Percentiles rank a stretch among this genome's conserved stretches.
Evolutionary conservation across 1,140 invertebrate genomes (phyloP).

Genomic region (Drosophila tristis): DNA sequence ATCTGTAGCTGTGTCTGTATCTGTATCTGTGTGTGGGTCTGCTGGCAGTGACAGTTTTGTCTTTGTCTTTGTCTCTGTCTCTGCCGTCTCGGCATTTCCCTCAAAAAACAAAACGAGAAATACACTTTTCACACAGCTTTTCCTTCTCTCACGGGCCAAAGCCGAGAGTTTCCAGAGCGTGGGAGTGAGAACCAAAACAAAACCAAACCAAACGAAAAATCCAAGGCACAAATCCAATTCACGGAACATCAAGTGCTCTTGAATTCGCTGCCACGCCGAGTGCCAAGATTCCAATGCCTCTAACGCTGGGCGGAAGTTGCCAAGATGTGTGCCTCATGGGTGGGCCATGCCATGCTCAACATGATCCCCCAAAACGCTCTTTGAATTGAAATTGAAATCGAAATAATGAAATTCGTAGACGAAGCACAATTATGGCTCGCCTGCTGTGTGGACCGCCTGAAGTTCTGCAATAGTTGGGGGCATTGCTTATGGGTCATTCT

Average conservation of each 20-base stretch:
- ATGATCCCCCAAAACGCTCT: neutral
- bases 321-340: slow-evolving; percentile 47
- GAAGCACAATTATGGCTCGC: neutral
- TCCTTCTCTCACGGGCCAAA: slow-evolving; percentile 58
- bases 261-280: slow-evolving; percentile 38
- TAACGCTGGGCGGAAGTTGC: slow-evolving; percentile 59
- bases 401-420: neutral
- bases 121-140: slow-evolving; percentile 68
- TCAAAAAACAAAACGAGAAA: slow-evolving; percentile 15
- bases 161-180: slow-evolving; percentile 42
- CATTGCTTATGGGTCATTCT: slow-evolving; percentile 21
- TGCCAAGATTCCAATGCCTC: slow-evolving; percentile 11
- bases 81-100: slow-evolving; percentile 34
- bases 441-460: slow-evolving; percentile 62
- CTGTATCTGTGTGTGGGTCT: slow-evolving; percentile 40
- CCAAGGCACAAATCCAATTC: slow-evolving; percentile 32
- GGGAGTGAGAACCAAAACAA: slow-evolving; percentile 67
- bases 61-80: neutral
- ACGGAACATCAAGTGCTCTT: slow-evolving; percentile 67
- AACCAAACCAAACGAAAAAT: slow-evolving; percentile 23
- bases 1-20: slow-evolving; percentile 15
- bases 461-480: slow-evolving; percentile 12
- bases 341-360: slow-evolving; percentile 9
- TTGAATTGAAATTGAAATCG: slow-evolving; percentile 20
- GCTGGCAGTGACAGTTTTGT: slow-evolving; percentile 61